Conservation (phyloP, 2,888 invertebrate genomes). For the Apomyelois bistriatella region DNA sequence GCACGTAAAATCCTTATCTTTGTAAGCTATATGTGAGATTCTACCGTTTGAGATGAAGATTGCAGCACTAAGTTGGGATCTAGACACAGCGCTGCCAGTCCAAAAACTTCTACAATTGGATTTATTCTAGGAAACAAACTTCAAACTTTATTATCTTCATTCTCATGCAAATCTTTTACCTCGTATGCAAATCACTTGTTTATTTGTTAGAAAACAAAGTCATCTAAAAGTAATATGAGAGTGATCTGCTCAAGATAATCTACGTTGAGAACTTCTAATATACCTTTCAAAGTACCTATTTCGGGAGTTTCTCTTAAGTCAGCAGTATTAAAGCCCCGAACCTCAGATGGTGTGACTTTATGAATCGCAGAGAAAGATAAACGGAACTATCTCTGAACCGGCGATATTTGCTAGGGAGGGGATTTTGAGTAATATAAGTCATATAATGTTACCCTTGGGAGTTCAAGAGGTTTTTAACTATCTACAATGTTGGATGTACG, state of each 20-base stretch:
- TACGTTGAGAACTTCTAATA: constrained; percentile 10
- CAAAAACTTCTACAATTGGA: constrained; percentile 11
- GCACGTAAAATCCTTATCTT: constrained; percentile 8
- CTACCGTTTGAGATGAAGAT: constrained; percentile 9
- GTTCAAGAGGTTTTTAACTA: constrained; percentile 11
- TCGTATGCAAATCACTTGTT: constrained; percentile 8
- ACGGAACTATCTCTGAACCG: constrained; percentile 22
- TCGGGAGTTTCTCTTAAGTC: constrained; percentile 11
- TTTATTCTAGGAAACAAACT: constrained; percentile 9
- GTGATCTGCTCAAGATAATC: constrained; percentile 7
- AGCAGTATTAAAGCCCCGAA: constrained; percentile 13
- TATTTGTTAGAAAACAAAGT: constrained; percentile 4
- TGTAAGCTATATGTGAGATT: constrained; percentile 10
- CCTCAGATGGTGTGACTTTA: constrained; percentile 20
- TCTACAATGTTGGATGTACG: constrained; percentile 10
- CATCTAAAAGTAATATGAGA: constrained; percentile 10
- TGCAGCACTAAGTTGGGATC: neutral
- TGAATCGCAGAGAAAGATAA: constrained; percentile 27
- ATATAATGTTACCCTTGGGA: constrained; percentile 17
- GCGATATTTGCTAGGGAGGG: constrained; percentile 23
- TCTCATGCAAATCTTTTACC: constrained; percentile 12
- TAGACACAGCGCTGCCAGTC: constrained; percentile 5
- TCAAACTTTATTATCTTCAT: constrained; percentile 10
- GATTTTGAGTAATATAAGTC: constrained; percentile 14
- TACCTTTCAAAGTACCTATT: constrained; percentile 4